Evolutionary conservation across 2,888 invertebrate genomes (phyloP).

Genomic region (Myathropa florea): DNA sequence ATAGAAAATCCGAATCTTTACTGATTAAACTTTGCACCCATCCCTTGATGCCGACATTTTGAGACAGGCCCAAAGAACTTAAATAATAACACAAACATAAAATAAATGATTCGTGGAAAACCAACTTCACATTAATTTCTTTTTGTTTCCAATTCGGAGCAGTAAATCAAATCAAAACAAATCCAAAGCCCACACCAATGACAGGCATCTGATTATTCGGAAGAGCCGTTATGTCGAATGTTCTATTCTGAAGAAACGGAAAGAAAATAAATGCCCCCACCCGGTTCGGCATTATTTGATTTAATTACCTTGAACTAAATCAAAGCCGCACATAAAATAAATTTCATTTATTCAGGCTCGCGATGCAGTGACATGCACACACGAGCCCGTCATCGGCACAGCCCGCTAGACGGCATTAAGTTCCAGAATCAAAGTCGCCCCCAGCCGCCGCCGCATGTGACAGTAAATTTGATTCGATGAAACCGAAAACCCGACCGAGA

Average conservation of each 20-base stretch:
- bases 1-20: no score
- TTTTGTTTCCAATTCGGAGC: background rate
- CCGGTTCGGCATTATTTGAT: conserved; percentile 13
- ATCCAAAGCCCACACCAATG: background rate
- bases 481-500: conserved; percentile 40
- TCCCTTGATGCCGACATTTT: no score
- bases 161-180: background rate
- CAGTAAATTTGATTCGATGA: conserved; percentile 47
- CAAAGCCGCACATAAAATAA: conserved; percentile 63
- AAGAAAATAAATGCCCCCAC: background rate
- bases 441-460: background rate
- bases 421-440: background rate
- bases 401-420: conserved; percentile 35
- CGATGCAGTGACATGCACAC: conserved; percentile 49
- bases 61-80: background rate
- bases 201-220: background rate
- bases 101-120: background rate
- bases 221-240: background rate
- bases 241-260: background rate
- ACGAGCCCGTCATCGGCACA: background rate
- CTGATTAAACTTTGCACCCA: no score
- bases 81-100: background rate
- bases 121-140: background rate
- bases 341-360: conserved; percentile 55
- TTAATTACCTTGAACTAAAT: conserved; percentile 61